phyloP scores from a whole-genome alignment of 2,797 vertebrate genomes.

The Chiloscyllium punctatum region DNA sequence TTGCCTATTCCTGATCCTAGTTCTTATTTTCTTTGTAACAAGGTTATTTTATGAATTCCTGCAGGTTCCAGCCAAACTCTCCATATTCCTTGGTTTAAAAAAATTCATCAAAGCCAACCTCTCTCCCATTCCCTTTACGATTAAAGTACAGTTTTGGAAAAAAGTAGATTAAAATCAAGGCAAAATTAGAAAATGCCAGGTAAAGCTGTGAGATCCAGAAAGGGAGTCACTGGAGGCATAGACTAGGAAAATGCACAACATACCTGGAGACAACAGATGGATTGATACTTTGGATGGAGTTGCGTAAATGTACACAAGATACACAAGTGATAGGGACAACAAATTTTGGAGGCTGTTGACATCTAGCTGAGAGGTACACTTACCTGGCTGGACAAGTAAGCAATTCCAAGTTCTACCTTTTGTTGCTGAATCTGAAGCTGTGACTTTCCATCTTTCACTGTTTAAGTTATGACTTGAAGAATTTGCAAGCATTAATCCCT shows the following conservation, averaged over 20 bases:
- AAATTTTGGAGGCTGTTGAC: not conserved
- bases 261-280: not conserved
- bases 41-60: too few species aligned
- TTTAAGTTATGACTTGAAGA: not conserved
- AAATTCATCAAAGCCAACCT: too few species aligned
- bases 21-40: too few species aligned
- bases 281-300: not conserved
- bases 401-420: not conserved
- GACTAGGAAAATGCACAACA: not conserved
- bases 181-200: too few species aligned
- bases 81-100: too few species aligned
- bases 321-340: not conserved
- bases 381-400: not conserved
- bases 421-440: not conserved
- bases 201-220: too few species aligned
- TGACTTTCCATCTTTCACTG: not conserved
- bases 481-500: not conserved
- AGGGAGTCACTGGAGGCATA: too few species aligned
- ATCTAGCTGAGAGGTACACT: not conserved
- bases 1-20: too few species aligned
- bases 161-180: too few species aligned
- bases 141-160: too few species aligned
- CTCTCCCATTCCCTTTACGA: too few species aligned
- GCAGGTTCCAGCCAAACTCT: too few species aligned
- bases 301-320: not conserved